phyloP scores from a whole-genome alignment of 2,113 vertebrate genomes.

The Sphaerodactylus townsendi region DNA sequence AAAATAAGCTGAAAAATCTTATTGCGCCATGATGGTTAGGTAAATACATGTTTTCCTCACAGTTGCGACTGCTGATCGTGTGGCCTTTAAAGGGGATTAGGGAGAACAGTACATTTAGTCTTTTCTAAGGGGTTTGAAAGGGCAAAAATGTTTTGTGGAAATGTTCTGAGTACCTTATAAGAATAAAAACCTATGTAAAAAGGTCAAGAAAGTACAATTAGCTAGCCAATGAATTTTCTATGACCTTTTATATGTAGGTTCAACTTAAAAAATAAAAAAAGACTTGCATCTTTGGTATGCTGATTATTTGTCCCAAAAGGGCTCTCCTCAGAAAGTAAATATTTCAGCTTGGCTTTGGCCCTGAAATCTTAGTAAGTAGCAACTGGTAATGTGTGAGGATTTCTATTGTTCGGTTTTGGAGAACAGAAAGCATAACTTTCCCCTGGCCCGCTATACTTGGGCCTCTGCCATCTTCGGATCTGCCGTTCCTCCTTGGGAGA shows the following conservation, averaged over 20 bases:
- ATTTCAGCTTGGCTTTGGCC: background rate
- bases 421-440: no score
- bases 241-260: slow-evolving; percentile 2
- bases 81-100: slow-evolving; percentile 1
- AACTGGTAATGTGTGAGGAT: background rate
- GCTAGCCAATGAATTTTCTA: slow-evolving; percentile 1
- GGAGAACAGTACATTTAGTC: background rate
- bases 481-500: no score
- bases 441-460: no score
- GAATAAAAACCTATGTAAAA: slow-evolving; percentile 6
- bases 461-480: no score
- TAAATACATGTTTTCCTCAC: slow-evolving; percentile 7
- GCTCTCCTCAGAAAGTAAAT: slow-evolving; percentile 6
- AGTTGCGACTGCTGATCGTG: slow-evolving; percentile 18
- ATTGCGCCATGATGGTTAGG: slow-evolving; percentile 2
- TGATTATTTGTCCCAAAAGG: background rate
- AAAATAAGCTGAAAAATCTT: background rate
- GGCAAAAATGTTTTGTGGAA: slow-evolving; percentile 28
- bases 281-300: background rate
- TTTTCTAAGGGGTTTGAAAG: slow-evolving; percentile 31
- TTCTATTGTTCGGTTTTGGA: background rate
- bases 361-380: background rate
- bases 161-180: slow-evolving; percentile 8
- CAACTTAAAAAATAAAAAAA: background rate
- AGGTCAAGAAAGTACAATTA: background rate